Percentiles rank a stretch among this genome's conserved stretches.
Evolutionary conservation across 2,888 invertebrate genomes (phyloP).

Genomic region (Macrosoma leucophasiata): DNA sequence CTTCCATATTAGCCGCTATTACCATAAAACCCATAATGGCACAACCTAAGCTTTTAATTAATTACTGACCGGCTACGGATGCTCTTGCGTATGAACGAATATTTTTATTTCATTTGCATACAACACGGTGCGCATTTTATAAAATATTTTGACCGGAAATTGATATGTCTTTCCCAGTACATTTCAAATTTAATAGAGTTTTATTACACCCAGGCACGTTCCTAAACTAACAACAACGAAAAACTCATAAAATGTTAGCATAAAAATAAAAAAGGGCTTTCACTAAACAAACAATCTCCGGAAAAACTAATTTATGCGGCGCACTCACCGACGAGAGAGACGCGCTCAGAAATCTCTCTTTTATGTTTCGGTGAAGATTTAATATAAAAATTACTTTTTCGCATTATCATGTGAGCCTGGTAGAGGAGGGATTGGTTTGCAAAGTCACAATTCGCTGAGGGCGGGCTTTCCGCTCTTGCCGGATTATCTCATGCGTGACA

Average conservation of each 20-base stretch:
- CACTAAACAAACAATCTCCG: slow-evolving; percentile 66
- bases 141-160: too few relatives aligned
- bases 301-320: slow-evolving; percentile 71
- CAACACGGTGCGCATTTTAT: slow-evolving; percentile 21
- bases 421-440: slow-evolving; percentile 44
- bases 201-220: slow-evolving; percentile 24
- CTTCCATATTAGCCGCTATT: slow-evolving; percentile 62
- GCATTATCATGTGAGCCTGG: slow-evolving; percentile 65
- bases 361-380: slow-evolving; percentile 69
- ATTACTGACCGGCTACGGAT: slow-evolving; percentile 55
- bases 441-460: slow-evolving; percentile 45
- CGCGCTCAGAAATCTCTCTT: slow-evolving; percentile 55
- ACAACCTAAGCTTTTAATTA: slow-evolving; percentile 67
- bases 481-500: slow-evolving; percentile 70
- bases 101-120: slow-evolving; percentile 46
- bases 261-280: slow-evolving; percentile 51
- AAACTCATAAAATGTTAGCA: slow-evolving; percentile 66
- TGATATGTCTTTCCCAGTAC: not conserved
- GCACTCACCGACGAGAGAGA: slow-evolving; percentile 53
- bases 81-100: slow-evolving; percentile 40
- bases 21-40: slow-evolving; percentile 68
- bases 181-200: not conserved
- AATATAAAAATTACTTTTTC: slow-evolving; percentile 72
- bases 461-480: slow-evolving; percentile 44
- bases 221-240: slow-evolving; percentile 33